Conservation (phyloP, 2,113 vertebrate species). For the Hydropotes inermis region DNA sequence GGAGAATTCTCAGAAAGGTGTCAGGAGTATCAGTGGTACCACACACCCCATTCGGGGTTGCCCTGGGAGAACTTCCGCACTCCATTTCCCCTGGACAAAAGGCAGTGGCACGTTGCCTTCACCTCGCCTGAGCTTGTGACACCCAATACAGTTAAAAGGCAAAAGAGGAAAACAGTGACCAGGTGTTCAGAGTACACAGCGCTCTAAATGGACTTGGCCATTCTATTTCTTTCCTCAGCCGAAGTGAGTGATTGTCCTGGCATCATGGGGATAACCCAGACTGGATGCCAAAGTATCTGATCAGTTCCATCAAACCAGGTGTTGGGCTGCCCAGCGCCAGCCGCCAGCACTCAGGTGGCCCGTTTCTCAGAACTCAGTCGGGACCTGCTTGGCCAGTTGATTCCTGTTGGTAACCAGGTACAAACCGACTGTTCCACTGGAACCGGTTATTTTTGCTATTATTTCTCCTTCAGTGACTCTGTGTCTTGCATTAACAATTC, state of each 20-base stretch:
- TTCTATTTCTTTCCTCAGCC: background rate
- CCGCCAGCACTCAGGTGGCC: accelerated
- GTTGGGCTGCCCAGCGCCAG: background rate
- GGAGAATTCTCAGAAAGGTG: background rate
- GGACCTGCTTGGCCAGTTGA: background rate
- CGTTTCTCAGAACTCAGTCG: background rate
- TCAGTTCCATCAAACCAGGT: background rate
- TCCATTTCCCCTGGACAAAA: background rate
- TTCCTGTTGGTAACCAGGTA: background rate
- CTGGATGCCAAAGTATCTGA: background rate
- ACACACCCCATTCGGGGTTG: accelerated
- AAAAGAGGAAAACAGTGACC: background rate
- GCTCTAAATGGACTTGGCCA: background rate
- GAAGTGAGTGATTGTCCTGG: background rate
- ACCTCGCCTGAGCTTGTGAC: background rate
- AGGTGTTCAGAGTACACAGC: background rate
- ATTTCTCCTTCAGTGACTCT: background rate
- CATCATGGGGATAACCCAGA: background rate
- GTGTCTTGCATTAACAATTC: background rate
- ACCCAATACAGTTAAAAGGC: no score
- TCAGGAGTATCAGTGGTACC: background rate
- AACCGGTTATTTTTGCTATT: background rate
- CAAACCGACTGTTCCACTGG: background rate
- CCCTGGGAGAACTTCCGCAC: background rate
- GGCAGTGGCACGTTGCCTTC: accelerated